A percentile compares a stretch with the other conserved stretches of the same genome.
phyloP scores from a whole-genome alignment of 2,888 invertebrate genomes.

The Drosophila nigricruria region DNA sequence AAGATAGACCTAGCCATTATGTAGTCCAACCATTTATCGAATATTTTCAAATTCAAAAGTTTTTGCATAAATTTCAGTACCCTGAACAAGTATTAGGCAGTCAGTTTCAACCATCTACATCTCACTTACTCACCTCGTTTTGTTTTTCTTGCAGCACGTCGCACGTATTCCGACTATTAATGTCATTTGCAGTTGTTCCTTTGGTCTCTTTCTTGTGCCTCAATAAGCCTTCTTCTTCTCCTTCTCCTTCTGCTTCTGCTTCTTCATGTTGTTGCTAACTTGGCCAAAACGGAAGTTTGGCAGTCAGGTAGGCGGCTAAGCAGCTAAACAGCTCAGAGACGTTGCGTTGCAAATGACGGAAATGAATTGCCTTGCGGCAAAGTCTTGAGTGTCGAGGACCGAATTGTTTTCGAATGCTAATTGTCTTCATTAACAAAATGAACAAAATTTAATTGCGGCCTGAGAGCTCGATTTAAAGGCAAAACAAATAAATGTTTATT shows the following conservation, averaged over 20 bases:
- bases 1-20: not conserved
- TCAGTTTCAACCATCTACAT: not conserved
- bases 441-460: constrained; percentile 33
- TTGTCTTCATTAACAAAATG: constrained; percentile 54
- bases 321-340: constrained; percentile 50
- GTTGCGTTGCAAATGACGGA: constrained; percentile 62
- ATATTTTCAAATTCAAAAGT: too few species aligned
- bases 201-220: constrained; percentile 7
- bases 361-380: constrained; percentile 70
- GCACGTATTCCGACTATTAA: constrained; percentile 77
- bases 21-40: not conserved
- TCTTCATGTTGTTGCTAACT: constrained; percentile 26
- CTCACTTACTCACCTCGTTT: not conserved
- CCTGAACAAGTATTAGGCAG: not conserved
- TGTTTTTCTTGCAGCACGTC: constrained; percentile 36
- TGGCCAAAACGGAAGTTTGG: constrained; percentile 72
- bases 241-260: constrained; percentile 2
- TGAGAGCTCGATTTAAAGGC: constrained; percentile 9
- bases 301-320: constrained; percentile 45
- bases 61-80: too few species aligned
- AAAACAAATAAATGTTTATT: constrained; percentile 31
- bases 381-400: constrained; percentile 47
- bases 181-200: constrained; percentile 61
- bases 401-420: constrained; percentile 61
- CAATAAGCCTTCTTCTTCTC: constrained; percentile 14